These are phyloP conservation scores for Neodontobutis hainanensis DNA, from an alignment of 2,113 vertebrate species.

Conservation along the genomic window DNA sequence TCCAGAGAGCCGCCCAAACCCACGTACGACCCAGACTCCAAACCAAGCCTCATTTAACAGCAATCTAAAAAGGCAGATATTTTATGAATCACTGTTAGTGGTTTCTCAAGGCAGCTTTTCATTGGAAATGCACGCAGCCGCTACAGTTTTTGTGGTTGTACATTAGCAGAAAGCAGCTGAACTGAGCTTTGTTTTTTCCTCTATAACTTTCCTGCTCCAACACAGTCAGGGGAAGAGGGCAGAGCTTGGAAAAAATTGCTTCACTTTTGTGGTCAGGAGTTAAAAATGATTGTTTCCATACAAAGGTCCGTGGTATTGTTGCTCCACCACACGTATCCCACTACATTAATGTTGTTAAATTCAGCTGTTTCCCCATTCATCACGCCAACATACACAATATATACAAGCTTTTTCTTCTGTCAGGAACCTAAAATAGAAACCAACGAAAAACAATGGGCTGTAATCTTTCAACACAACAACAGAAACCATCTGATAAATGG, in stretches of 20 bases:
- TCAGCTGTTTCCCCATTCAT: background rate
- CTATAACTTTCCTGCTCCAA: conserved; percentile 50
- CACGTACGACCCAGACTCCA: conserved; percentile 32
- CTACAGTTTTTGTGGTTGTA: conserved; percentile 58
- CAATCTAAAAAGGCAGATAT: conserved; percentile 51
- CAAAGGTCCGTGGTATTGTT: conserved; percentile 24
- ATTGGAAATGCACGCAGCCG: conserved; percentile 30
- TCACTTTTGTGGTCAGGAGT: conserved; percentile 33
- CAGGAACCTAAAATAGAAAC: conserved; percentile 1
- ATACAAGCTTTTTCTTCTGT: conserved; percentile 1
- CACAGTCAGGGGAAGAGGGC: conserved; percentile 44
- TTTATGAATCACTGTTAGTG: conserved; percentile 41
- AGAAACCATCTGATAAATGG: conserved; percentile 4
- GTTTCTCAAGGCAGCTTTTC: conserved; percentile 45
- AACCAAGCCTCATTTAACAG: conserved; percentile 56
- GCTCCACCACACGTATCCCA: conserved; percentile 1
- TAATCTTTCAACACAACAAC: conserved; percentile 3
- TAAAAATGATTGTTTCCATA: conserved; percentile 50
- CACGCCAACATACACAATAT: conserved; percentile 21
- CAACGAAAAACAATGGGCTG: conserved; percentile 2
- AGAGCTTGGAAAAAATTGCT: conserved; percentile 53
- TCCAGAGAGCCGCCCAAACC: conserved; percentile 22
- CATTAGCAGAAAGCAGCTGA: conserved; percentile 52
- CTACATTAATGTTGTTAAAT: conserved; percentile 2
- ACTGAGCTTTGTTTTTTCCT: conserved; percentile 52